A percentile compares a stretch with the other conserved stretches of the same genome.
These are phyloP conservation scores for Oxyruncus cristatus DNA, from an alignment of 2,113 vertebrate genomes.

Conservation along the genomic window DNA sequence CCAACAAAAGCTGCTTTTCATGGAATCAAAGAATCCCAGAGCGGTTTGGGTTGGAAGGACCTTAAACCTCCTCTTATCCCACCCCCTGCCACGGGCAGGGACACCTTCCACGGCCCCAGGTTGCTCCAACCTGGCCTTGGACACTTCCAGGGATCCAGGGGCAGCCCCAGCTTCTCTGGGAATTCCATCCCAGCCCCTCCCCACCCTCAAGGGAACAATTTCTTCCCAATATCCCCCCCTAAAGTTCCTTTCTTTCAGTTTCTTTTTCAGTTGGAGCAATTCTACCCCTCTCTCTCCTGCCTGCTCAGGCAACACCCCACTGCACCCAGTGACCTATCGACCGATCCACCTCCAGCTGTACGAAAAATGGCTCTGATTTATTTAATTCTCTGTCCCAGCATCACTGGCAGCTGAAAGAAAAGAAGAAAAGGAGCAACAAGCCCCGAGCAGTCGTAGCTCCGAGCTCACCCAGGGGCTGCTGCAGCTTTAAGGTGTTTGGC, in stretches of 20 bases:
- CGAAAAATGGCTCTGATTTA: rapidly evolving
- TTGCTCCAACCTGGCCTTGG: rapidly evolving
- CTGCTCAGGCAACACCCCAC: background rate
- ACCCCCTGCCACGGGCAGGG: background rate
- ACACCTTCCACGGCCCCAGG: background rate
- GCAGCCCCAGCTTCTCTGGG: background rate
- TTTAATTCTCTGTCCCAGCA: background rate
- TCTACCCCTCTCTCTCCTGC: rapidly evolving
- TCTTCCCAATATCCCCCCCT: background rate
- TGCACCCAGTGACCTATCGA: rapidly evolving
- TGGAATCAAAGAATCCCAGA: background rate
- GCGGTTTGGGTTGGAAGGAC: background rate
- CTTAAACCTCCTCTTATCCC: rapidly evolving
- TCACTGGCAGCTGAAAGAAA: rapidly evolving
- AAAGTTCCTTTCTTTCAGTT: background rate
- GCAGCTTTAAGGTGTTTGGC: conserved; percentile 51
- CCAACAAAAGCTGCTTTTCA: background rate
- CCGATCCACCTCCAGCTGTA: background rate
- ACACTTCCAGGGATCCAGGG: background rate
- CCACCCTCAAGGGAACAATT: background rate
- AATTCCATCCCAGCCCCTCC: background rate
- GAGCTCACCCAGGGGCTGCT: background rate
- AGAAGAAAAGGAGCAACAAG: background rate
- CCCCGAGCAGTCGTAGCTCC: background rate
- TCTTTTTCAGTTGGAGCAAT: background rate